phyloP scores from a whole-genome alignment of 1,140 invertebrate genomes.

The Tenebrio molitor region DNA sequence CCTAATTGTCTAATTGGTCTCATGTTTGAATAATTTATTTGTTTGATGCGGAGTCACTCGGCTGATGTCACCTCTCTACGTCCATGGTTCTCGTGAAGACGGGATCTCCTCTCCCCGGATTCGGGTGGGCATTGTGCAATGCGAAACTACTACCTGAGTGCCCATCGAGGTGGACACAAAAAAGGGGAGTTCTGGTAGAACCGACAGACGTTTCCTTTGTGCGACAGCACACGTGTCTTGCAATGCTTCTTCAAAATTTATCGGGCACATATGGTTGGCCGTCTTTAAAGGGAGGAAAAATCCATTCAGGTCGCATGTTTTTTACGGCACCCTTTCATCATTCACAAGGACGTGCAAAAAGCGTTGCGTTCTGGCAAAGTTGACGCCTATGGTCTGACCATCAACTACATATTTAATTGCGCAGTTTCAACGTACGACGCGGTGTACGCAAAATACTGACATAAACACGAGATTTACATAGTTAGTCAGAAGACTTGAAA shows the following conservation, averaged over 20 bases:
- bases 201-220: slow-evolving; percentile 23
- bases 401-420: too few relatives aligned
- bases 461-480: too few relatives aligned
- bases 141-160: slow-evolving; percentile 27
- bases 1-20: slow-evolving; percentile 17
- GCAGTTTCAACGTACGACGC: too few relatives aligned
- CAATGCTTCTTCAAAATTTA: slow-evolving; percentile 16
- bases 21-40: slow-evolving; percentile 12
- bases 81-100: neutral
- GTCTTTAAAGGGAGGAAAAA: neutral
- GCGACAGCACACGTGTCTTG: slow-evolving; percentile 15
- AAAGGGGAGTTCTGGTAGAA: neutral
- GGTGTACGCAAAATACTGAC: too few relatives aligned
- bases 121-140: slow-evolving; percentile 27
- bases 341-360: neutral
- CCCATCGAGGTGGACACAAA: slow-evolving; percentile 33
- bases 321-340: neutral
- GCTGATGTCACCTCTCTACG: slow-evolving; percentile 4
- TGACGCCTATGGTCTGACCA: too few relatives aligned
- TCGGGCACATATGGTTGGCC: neutral
- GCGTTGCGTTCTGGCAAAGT: too few relatives aligned
- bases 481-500: too few relatives aligned
- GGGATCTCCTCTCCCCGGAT: neutral
- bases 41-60: neutral
- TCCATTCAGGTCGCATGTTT: slow-evolving; percentile 6